A percentile compares a stretch with the other conserved stretches of the same genome.
Evolutionary conservation across 1,140 invertebrate genomes (phyloP).

Genomic region (Diorhabda carinulata): DNA sequence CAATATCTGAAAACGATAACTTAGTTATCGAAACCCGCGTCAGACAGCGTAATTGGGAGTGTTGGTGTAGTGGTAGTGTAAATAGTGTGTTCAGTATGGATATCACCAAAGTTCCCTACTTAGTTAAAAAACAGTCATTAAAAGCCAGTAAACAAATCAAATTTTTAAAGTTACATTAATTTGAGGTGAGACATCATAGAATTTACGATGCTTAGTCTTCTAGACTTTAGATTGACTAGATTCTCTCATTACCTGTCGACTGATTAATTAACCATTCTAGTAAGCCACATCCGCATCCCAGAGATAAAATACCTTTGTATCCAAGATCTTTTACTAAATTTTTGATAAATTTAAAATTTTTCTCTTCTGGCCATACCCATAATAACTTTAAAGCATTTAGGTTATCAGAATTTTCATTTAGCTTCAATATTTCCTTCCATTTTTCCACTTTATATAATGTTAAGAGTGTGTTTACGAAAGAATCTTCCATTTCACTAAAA

Average conservation of each 20-base stretch:
- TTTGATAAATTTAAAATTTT: slow-evolving; percentile 50
- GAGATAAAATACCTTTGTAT: slow-evolving; percentile 49
- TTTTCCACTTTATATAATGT: slow-evolving; percentile 33
- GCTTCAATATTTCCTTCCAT: slow-evolving; percentile 38
- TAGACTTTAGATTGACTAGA: neutral
- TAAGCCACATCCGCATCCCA: slow-evolving; percentile 58
- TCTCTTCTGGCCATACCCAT: slow-evolving; percentile 57
- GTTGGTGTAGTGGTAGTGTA: no score
- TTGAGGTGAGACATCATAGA: no score
- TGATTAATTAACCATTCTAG: slow-evolving; percentile 56
- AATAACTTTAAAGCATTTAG: slow-evolving; percentile 48
- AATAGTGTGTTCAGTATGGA: no score
- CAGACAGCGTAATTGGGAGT: no score
- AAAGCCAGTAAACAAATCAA: no score
- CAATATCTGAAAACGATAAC: no score
- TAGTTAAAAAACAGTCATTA: no score
- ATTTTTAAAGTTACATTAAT: no score
- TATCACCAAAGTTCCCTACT: no score
- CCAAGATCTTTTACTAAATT: slow-evolving; percentile 35
- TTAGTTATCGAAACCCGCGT: no score
- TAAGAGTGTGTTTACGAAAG: slow-evolving; percentile 31
- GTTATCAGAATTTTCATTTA: slow-evolving; percentile 34
- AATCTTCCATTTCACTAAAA: slow-evolving; percentile 28
- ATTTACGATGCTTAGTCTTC: no score
- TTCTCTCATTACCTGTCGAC: slow-evolving; percentile 45